Evolutionary conservation across 2,113 vertebrate genomes (phyloP).

Genomic region (Hirundichthys speculiger): DNA sequence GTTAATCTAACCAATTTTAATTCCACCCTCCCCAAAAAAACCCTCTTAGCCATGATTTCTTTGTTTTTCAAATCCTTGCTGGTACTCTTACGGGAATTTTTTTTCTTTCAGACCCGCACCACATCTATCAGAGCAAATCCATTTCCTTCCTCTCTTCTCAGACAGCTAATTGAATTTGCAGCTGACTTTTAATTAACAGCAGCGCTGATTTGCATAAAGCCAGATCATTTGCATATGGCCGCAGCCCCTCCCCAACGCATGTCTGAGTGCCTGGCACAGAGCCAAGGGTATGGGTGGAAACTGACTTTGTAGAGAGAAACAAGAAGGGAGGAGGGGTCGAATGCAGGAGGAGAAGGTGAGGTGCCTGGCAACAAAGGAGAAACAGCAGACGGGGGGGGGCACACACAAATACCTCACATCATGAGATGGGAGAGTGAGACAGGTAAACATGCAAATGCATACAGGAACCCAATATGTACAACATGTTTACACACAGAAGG

Average conservation of each 20-base stretch:
- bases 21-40: not conserved
- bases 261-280: slow-evolving; percentile 64
- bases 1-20: not conserved
- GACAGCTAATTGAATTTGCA: slow-evolving; percentile 70
- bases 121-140: slow-evolving; percentile 10
- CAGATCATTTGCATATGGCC: slow-evolving; percentile 56
- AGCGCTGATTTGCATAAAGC: slow-evolving; percentile 58
- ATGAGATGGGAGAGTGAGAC: not conserved
- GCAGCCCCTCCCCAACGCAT: slow-evolving; percentile 39
- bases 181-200: slow-evolving; percentile 78
- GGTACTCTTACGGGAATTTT: slow-evolving; percentile 16
- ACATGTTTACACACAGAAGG: not conserved
- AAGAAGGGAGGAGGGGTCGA: slow-evolving; percentile 18
- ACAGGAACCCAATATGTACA: not conserved
- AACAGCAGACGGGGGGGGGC: slow-evolving; percentile 44
- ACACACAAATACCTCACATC: slow-evolving; percentile 40
- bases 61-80: slow-evolving; percentile 22
- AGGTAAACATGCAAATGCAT: slow-evolving; percentile 16
- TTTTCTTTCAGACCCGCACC: not conserved
- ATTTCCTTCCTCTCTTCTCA: slow-evolving; percentile 33
- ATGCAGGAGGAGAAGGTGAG: slow-evolving; percentile 49
- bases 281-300: slow-evolving; percentile 55
- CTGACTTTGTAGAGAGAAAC: slow-evolving; percentile 19
- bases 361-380: slow-evolving; percentile 56
- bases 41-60: not conserved